These are phyloP conservation scores for Dicrostonyx torquatus DNA, from an alignment of 2,797 vertebrate species.

Conservation along the genomic window DNA sequence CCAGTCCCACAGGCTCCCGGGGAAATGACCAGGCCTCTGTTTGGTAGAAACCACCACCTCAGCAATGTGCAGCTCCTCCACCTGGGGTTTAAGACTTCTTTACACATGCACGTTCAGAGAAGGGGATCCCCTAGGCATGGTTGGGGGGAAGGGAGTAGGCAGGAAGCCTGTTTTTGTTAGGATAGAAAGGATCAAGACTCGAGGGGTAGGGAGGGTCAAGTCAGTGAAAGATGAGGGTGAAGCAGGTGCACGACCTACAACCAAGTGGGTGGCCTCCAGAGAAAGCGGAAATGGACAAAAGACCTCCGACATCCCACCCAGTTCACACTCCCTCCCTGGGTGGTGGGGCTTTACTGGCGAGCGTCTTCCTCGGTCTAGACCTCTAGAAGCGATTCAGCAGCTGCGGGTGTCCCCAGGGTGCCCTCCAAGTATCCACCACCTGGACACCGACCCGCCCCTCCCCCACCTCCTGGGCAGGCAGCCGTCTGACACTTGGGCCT, in stretches of 20 bases:
- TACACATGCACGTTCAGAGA: conserved; percentile 35
- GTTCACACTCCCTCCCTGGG: not conserved
- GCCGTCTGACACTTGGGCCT: not conserved
- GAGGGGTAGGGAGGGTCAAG: not conserved
- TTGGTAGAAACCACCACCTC: not conserved
- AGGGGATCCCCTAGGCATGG: not conserved
- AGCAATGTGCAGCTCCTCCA: not conserved
- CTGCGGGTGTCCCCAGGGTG: not conserved
- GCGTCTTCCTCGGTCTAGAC: not conserved
- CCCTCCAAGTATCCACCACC: not conserved
- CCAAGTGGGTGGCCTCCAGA: not conserved
- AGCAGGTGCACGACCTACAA: not conserved
- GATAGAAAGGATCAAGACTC: not conserved
- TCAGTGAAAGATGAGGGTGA: not conserved
- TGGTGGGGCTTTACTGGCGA: not conserved
- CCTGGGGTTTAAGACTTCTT: conserved; percentile 41
- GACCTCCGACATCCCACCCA: not conserved
- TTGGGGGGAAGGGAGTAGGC: not conserved
- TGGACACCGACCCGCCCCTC: not conserved
- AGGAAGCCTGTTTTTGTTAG: not conserved
- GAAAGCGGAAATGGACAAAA: not conserved
- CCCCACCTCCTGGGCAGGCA: fast-evolving
- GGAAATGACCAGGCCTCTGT: not conserved
- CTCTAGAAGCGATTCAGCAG: not conserved
- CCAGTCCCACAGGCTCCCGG: not conserved